Percentiles rank a stretch among this genome's conserved stretches.
Conservation (phyloP, 2,888 invertebrate species). For the Polydrusus tereticollis region DNA sequence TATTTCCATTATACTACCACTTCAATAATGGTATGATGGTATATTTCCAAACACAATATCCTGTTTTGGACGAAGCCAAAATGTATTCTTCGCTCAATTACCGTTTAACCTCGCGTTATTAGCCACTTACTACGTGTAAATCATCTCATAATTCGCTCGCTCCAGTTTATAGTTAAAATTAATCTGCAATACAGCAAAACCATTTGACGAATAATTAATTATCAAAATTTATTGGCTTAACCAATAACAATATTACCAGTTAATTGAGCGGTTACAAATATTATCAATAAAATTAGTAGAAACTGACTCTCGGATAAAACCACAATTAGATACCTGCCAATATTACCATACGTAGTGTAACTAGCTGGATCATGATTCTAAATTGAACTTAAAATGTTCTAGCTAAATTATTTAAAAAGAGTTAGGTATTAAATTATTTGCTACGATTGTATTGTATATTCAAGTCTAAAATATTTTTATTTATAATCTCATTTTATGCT, state of each 20-base stretch:
- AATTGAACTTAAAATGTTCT: not conserved
- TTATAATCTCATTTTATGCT: not conserved
- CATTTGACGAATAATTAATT: slow-evolving; percentile 57
- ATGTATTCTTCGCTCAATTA: slow-evolving; percentile 43
- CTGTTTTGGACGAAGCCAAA: not conserved
- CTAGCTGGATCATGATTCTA: not conserved
- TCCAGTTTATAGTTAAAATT: slow-evolving; percentile 50
- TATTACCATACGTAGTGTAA: not conserved
- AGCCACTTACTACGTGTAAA: slow-evolving; percentile 50
- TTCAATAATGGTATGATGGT: no score
- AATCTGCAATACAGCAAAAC: slow-evolving; percentile 53
- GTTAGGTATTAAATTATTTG: no score
- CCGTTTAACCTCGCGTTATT: slow-evolving; percentile 43
- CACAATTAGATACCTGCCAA: slow-evolving; percentile 16
- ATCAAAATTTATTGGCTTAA: slow-evolving; percentile 51
- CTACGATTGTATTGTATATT: no score
- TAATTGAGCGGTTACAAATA: slow-evolving; percentile 30
- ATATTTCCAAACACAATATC: no score
- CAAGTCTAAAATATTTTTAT: not conserved
- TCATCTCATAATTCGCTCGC: slow-evolving; percentile 46
- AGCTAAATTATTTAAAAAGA: not conserved
- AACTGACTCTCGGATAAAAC: slow-evolving; percentile 9
- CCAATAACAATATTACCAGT: slow-evolving; percentile 37
- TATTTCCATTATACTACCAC: no score
- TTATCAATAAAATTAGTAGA: slow-evolving; percentile 28